phyloP scores from a whole-genome alignment of 2,113 vertebrate species.

The Candoia aspera region DNA sequence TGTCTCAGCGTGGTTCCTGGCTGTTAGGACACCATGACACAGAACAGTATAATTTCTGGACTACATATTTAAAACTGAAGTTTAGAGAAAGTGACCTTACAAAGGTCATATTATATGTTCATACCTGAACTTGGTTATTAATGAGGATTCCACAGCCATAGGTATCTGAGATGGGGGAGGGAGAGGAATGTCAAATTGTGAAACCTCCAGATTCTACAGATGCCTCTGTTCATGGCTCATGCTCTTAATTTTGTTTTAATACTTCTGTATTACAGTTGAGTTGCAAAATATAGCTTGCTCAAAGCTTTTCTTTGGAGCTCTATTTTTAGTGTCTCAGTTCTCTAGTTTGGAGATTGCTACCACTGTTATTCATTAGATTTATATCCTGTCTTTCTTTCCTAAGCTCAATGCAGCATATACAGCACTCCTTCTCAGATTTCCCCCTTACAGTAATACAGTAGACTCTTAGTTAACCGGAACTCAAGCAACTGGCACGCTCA shows the following conservation, averaged over 20 bases:
- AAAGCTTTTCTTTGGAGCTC: not conserved
- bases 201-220: not conserved
- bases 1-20: too few species aligned
- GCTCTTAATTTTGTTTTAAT: not conserved
- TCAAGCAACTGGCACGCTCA: too few species aligned
- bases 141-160: not conserved
- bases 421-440: not conserved
- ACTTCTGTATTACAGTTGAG: not conserved
- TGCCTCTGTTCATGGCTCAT: not conserved
- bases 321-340: not conserved
- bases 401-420: not conserved
- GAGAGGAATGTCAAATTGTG: not conserved
- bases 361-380: not conserved
- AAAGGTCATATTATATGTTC: not conserved
- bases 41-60: not conserved
- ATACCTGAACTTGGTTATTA: not conserved
- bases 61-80: not conserved
- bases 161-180: not conserved
- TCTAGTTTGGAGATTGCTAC: not conserved
- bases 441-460: not conserved
- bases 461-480: too few species aligned
- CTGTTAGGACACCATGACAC: too few species aligned
- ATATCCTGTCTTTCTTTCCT: not conserved
- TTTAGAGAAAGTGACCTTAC: not conserved
- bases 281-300: not conserved